Conservation (phyloP, 2,888 invertebrate genomes). For the Isotomurus palustris region DNA sequence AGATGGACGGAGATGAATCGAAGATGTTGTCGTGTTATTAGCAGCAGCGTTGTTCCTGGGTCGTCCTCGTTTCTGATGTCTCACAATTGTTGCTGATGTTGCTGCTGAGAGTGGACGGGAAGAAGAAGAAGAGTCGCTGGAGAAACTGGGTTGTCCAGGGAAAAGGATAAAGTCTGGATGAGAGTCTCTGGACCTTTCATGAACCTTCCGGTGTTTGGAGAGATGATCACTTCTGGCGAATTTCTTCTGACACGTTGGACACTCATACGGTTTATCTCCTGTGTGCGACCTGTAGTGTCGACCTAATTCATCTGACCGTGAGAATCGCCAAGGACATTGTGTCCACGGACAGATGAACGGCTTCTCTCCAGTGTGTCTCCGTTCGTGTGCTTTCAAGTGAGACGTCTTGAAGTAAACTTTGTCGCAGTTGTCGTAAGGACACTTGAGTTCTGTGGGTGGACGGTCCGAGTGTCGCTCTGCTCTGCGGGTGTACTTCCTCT, state of each 20-base stretch:
- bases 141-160: too few species aligned
- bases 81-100: too few species aligned
- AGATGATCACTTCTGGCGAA: slow-evolving; percentile 92
- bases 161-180: too few species aligned
- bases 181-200: slow-evolving; percentile 45
- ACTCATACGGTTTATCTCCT: slow-evolving; percentile 88
- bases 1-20: too few species aligned
- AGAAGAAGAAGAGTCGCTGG: too few species aligned
- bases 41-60: too few species aligned
- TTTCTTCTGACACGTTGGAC: slow-evolving; percentile 77
- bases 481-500: too few species aligned
- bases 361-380: slow-evolving; percentile 71
- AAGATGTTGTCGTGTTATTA: too few species aligned
- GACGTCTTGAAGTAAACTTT: slow-evolving; percentile 86
- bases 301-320: slow-evolving; percentile 88
- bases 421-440: slow-evolving; percentile 64
- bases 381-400: slow-evolving; percentile 80
- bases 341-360: slow-evolving; percentile 57
- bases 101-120: too few species aligned
- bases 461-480: too few species aligned
- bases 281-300: slow-evolving; percentile 88
- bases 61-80: too few species aligned
- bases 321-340: slow-evolving; percentile 87
- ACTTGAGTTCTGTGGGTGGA: slow-evolving; percentile 67
- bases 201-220: slow-evolving; percentile 75